Evolutionary conservation across 2,888 invertebrate genomes (phyloP).

Genomic region (Megamerina dolium): DNA sequence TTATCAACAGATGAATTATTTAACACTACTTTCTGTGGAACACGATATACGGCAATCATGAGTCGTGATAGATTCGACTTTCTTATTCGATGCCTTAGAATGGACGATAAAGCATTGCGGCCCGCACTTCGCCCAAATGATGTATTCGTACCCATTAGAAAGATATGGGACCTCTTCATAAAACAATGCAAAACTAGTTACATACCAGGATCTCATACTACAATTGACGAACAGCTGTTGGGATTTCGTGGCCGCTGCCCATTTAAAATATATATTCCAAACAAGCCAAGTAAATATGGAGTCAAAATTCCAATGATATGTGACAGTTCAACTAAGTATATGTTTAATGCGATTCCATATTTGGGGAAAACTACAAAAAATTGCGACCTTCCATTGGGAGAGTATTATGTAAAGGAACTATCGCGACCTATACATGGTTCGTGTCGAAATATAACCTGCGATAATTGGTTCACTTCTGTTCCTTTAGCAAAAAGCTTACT

Average conservation of each 20-base stretch:
- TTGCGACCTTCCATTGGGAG: slow-evolving; percentile 11
- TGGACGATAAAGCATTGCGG: slow-evolving; percentile 16
- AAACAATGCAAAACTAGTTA: slow-evolving; percentile 19
- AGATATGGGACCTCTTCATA: slow-evolving; percentile 18
- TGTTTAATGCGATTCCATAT: slow-evolving; percentile 19
- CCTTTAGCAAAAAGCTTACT: slow-evolving; percentile 26
- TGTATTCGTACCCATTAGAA: slow-evolving; percentile 11
- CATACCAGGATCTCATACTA: slow-evolving; percentile 15
- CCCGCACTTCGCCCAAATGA: slow-evolving; percentile 7
- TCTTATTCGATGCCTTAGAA: slow-evolving; percentile 9
- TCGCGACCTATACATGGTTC: slow-evolving; percentile 10
- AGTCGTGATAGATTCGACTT: slow-evolving; percentile 14
- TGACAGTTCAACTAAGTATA: slow-evolving; percentile 19
- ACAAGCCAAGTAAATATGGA: slow-evolving; percentile 20
- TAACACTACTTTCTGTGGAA: slow-evolving; percentile 12
- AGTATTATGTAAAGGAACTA: slow-evolving; percentile 18
- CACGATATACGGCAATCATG: slow-evolving; percentile 15
- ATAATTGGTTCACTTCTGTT: slow-evolving; percentile 15
- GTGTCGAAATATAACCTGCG: slow-evolving; percentile 8
- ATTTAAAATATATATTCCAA: slow-evolving; percentile 21
- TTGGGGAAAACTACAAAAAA: slow-evolving; percentile 14
- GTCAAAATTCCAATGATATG: slow-evolving; percentile 18
- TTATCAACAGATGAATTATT: slow-evolving; percentile 16
- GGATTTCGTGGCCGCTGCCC: slow-evolving; percentile 16
- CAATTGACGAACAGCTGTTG: slow-evolving; percentile 19